Evolutionary conservation across 2,797 vertebrate genomes (phyloP).

Genomic region (Podarcis lilfordi): DNA sequence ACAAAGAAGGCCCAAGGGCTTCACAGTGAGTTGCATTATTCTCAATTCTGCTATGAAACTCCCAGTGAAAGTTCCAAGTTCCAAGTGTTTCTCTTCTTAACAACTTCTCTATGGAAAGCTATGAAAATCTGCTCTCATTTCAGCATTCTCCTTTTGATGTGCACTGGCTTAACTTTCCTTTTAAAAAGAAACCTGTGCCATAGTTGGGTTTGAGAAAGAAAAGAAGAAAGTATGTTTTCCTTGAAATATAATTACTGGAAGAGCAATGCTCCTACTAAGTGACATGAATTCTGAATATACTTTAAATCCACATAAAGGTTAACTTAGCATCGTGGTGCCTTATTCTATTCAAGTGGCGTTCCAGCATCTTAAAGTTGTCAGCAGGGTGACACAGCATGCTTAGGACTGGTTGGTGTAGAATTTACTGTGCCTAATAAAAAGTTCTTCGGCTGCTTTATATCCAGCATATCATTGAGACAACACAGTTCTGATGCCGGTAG

Average conservation of each 20-base stretch:
- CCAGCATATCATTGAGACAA: not conserved
- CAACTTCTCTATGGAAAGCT: not conserved
- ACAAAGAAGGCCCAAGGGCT: not conserved
- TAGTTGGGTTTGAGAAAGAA: not conserved
- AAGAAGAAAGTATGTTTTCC: not conserved
- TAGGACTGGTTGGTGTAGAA: not conserved
- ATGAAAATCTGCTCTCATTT: not conserved
- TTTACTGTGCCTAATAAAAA: conserved; percentile 14
- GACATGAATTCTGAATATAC: not conserved
- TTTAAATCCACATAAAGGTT: conserved; percentile 21
- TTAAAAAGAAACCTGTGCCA: not conserved
- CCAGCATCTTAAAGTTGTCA: not conserved
- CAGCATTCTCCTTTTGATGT: not conserved
- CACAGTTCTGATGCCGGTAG: not conserved
- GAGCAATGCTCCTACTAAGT: not conserved
- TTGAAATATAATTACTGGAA: not conserved
- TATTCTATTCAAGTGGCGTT: conserved; percentile 3
- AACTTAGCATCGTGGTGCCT: not conserved
- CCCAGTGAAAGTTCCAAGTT: not conserved
- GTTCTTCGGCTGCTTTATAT: conserved; percentile 16
- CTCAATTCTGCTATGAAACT: not conserved
- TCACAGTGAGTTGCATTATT: not conserved
- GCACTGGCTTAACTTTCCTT: not conserved
- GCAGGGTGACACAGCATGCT: not conserved
- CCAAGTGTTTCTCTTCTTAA: not conserved